phyloP scores from a whole-genome alignment of 2,888 invertebrate species.

The Entomobrya multifasciata region DNA sequence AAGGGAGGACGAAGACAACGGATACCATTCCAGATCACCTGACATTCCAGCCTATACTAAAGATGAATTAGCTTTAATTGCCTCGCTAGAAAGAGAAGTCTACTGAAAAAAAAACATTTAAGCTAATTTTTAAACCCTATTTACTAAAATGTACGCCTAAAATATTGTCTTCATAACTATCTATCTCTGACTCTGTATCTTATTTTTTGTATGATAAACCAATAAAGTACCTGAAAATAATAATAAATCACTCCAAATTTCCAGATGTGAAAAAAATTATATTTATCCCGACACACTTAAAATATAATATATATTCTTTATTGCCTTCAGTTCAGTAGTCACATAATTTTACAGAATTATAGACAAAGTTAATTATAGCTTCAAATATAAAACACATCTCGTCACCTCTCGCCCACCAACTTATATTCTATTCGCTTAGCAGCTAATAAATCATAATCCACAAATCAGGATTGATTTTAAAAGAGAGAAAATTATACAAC shows the following conservation, averaged over 20 bases:
- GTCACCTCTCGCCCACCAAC: too few species aligned
- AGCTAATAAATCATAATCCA: neutral
- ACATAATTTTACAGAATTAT: constrained; percentile 16
- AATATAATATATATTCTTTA: neutral
- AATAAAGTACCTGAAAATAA: neutral
- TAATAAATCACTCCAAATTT: neutral
- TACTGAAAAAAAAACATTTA: too few species aligned
- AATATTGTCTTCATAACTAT: neutral
- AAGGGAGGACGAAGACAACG: constrained; percentile 61
- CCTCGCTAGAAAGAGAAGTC: constrained; percentile 67
- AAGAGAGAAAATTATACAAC: too few species aligned
- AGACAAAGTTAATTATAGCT: neutral
- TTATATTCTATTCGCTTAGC: neutral
- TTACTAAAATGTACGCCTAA: too few species aligned
- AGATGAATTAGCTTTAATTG: constrained; percentile 71
- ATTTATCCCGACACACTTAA: too few species aligned
- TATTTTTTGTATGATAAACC: constrained; percentile 5
- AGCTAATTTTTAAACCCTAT: too few species aligned
- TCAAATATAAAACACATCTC: neutral
- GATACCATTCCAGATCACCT: constrained; percentile 60
- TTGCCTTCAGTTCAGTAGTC: constrained; percentile 13
- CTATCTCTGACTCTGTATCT: neutral
- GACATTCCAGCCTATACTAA: constrained; percentile 71
- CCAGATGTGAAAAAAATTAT: neutral
- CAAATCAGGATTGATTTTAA: too few species aligned